These are phyloP conservation scores for Egretta garzetta DNA, from an alignment of 2,113 vertebrate genomes.

Conservation along the genomic window DNA sequence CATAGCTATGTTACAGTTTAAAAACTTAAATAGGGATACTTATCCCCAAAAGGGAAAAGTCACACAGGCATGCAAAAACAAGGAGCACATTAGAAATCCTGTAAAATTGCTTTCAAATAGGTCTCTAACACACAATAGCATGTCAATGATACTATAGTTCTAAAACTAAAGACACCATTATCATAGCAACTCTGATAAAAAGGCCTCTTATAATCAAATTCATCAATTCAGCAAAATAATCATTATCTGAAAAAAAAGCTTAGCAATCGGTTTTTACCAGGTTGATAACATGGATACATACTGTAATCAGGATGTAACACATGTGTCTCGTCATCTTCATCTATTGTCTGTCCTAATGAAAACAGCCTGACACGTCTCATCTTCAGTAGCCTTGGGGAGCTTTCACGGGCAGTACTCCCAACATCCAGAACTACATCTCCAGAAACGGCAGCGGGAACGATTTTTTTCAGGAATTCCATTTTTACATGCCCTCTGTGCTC, in stretches of 20 bases:
- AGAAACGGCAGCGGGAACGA: slow-evolving; percentile 80
- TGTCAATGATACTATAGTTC: not conserved
- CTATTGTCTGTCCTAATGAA: slow-evolving; percentile 81
- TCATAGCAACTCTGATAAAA: not conserved
- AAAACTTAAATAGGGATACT: not conserved
- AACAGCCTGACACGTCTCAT: slow-evolving; percentile 84
- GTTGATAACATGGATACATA: not conserved
- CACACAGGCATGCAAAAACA: not conserved
- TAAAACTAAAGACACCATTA: not conserved
- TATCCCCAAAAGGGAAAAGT: not conserved
- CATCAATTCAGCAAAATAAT: not conserved
- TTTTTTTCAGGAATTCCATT: slow-evolving; percentile 94
- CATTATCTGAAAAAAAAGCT: not conserved
- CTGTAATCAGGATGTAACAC: not conserved
- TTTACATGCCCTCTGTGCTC: not conserved
- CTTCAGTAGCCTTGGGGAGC: slow-evolving; percentile 84
- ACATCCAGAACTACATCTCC: slow-evolving; percentile 79
- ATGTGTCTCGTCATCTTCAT: slow-evolving; percentile 64
- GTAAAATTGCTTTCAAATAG: not conserved
- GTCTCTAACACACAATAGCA: not conserved
- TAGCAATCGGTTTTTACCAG: slow-evolving; percentile 13
- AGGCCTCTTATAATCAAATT: not conserved
- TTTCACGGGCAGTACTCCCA: slow-evolving; percentile 64
- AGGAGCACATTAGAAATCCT: not conserved
- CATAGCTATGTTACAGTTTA: not conserved